A percentile compares a stretch with the other conserved stretches of the same genome.
These are phyloP conservation scores for Verasper variegatus DNA, from an alignment of 2,113 vertebrate genomes.

Conservation along the genomic window DNA sequence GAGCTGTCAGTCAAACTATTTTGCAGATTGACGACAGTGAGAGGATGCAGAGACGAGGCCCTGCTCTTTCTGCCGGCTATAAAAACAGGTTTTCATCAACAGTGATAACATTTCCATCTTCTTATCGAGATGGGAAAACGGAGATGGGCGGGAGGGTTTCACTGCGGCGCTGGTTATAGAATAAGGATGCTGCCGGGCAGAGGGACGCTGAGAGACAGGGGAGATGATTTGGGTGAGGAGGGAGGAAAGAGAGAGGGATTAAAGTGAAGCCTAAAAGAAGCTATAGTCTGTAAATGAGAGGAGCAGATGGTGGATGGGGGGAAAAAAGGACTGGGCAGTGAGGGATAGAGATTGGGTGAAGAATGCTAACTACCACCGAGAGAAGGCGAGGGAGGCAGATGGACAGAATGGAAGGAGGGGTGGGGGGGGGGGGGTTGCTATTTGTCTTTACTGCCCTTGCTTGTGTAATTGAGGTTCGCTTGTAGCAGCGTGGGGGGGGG, in stretches of 20 bases:
- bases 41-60: slow-evolving; percentile 29
- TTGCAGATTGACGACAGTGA: slow-evolving; percentile 38
- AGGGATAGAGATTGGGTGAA: slow-evolving; percentile 9
- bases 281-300: slow-evolving; percentile 30
- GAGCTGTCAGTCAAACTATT: background rate
- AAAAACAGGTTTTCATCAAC: slow-evolving; percentile 66
- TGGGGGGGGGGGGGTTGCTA: background rate
- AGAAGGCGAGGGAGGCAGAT: slow-evolving; percentile 49
- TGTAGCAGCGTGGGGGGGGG: slow-evolving; percentile 10
- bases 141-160: slow-evolving; percentile 47
- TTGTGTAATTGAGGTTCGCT: slow-evolving; percentile 34
- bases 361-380: slow-evolving; percentile 46
- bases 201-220: slow-evolving; percentile 16
- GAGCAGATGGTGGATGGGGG: slow-evolving; percentile 48
- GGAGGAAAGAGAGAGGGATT: slow-evolving; percentile 11
- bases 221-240: slow-evolving; percentile 9
- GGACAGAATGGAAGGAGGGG: slow-evolving; percentile 32
- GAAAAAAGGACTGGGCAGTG: slow-evolving; percentile 7
- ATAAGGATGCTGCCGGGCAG: slow-evolving; percentile 39
- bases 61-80: slow-evolving; percentile 42
- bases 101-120: slow-evolving; percentile 64
- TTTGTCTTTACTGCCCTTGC: slow-evolving; percentile 56
- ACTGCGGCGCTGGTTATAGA: slow-evolving; percentile 43
- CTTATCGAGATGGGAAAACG: slow-evolving; percentile 57
- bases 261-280: slow-evolving; percentile 58